phyloP scores from a whole-genome alignment of 2,888 invertebrate genomes.

The Plusia festucae region DNA sequence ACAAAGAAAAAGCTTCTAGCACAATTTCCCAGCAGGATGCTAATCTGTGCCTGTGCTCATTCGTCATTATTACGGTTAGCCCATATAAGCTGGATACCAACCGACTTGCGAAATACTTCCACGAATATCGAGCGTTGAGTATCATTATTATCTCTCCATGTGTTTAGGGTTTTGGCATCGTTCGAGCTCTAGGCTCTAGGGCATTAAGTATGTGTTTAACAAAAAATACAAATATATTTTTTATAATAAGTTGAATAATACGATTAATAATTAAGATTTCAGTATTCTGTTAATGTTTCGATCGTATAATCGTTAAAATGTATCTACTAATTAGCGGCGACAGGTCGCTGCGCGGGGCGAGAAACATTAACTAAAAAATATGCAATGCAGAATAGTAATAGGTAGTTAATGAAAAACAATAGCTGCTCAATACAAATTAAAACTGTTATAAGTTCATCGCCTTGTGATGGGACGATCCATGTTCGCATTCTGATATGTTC shows the following conservation, averaged over 20 bases:
- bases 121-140: constrained; percentile 34
- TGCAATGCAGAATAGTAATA: background rate
- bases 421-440: background rate
- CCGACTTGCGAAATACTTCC: constrained; percentile 12
- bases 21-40: background rate
- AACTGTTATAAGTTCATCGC: background rate
- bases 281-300: background rate
- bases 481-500: background rate
- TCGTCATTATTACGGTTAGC: constrained; percentile 3
- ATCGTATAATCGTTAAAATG: too few species aligned
- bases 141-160: constrained; percentile 33
- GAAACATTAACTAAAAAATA: too few species aligned
- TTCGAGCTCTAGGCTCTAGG: constrained; percentile 15
- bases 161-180: constrained; percentile 28
- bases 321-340: too few species aligned
- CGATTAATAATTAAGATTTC: too few species aligned
- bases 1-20: background rate
- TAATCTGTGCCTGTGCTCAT: background rate
- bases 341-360: too few species aligned
- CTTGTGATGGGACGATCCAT: background rate
- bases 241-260: too few species aligned
- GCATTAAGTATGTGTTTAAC: too few species aligned
- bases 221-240: too few species aligned
- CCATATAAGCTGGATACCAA: constrained; percentile 7
- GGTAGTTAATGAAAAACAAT: background rate